Evolutionary conservation across 1,140 invertebrate genomes (phyloP).

Genomic region (Brachionus rubens): DNA sequence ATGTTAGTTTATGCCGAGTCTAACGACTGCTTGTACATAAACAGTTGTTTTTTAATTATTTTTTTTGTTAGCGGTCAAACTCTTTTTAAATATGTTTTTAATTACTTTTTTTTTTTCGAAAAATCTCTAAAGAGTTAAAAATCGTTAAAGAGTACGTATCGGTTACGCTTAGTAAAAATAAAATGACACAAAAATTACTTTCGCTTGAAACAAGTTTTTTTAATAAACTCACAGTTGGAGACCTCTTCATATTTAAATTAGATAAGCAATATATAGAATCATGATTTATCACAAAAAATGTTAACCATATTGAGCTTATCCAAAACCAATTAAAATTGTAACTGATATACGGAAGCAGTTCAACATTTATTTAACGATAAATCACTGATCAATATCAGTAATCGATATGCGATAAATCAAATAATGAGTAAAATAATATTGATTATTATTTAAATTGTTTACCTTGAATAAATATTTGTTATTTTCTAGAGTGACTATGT

Average conservation of each 20-base stretch:
- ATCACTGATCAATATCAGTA: conserved; percentile 22
- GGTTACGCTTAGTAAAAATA: neutral
- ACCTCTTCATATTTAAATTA: conserved; percentile 20
- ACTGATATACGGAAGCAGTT: conserved; percentile 9
- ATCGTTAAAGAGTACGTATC: neutral
- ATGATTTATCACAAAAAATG: too few species aligned
- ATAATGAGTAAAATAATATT: conserved; percentile 28
- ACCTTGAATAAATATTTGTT: neutral
- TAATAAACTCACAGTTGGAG: neutral
- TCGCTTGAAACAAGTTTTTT: neutral
- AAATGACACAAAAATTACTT: conserved; percentile 12
- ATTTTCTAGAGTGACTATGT: neutral
- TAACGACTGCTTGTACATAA: too few species aligned
- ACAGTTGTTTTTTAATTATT: too few species aligned
- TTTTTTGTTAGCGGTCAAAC: too few species aligned
- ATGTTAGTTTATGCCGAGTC: too few species aligned
- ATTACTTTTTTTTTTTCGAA: neutral
- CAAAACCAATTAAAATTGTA: too few species aligned
- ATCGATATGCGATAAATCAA: conserved; percentile 35
- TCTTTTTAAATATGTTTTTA: too few species aligned
- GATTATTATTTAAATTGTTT: conserved; percentile 36
- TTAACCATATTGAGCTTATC: too few species aligned
- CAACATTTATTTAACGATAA: conserved; percentile 36
- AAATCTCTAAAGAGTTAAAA: neutral
- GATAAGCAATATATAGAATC: conserved; percentile 42